Base-by-base conservation (phyloP, 2,888 invertebrate species). In the Pedicia rivosa region DNA sequence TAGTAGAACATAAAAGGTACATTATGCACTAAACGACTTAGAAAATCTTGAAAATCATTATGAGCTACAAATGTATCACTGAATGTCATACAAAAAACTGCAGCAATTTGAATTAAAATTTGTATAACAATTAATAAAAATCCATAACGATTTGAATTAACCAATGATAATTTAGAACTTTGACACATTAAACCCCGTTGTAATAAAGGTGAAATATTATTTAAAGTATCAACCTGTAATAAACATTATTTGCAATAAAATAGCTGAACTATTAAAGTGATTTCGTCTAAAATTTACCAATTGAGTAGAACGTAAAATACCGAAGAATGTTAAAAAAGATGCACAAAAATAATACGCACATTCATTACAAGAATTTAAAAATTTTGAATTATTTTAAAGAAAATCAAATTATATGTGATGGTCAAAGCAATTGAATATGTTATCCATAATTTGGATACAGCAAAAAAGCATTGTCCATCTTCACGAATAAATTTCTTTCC, bases 1-100 rank as follows among this genome's bases (percentile, higher is more conserved):
- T 31, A 38, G 25, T 38, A 38, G 17, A 35, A 38, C 25, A 35
- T 30, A 28, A 38, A 35, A 13, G 35, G 35, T 19, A 38, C 24
- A 30, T 30, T 35, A 19, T 34, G 30, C 7, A 37, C 27, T 3
- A 33, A 5, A 19, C 7, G 15, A 19, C 26, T 15, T 6, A 26
- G 5, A 2, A 37, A 8, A 19, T 27, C 37, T 20, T 27, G 27
- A 5, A 33, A 24, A 20, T 37, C 26, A 12, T 16, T 25, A 10
- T 37, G 12, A 2, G 27, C 10, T 5, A 12, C 14, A 33, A 26
- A 33, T 24, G 12, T 33, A 15, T 32, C 33, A 7, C 15, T 32
- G 8, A 17, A 26, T 2, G 16, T 10, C n/a, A 37, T 26, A n/a
- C 17, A 20, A 14, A 37, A n/a, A 4, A 33, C 2, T 7, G 33